Evolutionary conservation across 2,113 vertebrate species (phyloP).

Genomic region (Pteronura brasiliensis): DNA sequence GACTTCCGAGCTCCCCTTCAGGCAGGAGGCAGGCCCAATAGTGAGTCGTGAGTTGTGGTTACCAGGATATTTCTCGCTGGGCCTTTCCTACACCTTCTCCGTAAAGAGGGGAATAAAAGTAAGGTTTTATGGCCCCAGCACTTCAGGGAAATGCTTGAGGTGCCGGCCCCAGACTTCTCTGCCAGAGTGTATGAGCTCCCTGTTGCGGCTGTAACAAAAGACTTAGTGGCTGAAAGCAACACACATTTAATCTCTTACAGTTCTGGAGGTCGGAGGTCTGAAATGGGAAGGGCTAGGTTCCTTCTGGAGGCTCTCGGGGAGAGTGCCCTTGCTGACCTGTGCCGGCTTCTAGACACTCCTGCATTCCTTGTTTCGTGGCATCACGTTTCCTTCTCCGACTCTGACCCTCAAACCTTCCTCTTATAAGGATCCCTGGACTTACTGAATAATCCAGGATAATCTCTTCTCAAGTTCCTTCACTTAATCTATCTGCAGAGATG

Average conservation of each 20-base stretch:
- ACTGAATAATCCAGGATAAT: not conserved
- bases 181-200: not conserved
- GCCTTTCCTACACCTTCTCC: not conserved
- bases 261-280: not conserved
- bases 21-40: not conserved
- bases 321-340: not conserved
- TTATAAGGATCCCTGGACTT: not conserved
- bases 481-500: not conserved
- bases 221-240: not conserved
- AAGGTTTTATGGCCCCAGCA: not conserved
- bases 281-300: not conserved
- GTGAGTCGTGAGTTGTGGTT: rapidly evolving
- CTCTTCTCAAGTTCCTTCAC: not conserved
- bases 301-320: not conserved
- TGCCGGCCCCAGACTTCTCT: not conserved
- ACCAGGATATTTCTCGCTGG: not conserved
- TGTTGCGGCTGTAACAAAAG: not conserved
- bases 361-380: not conserved
- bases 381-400: not conserved
- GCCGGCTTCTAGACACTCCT: not conserved
- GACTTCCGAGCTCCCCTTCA: not conserved
- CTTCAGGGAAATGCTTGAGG: not conserved
- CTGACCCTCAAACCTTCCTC: not conserved
- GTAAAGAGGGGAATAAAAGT: not conserved
- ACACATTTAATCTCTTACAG: not conserved